Conservation (phyloP, 2,797 vertebrate species). For the Fringilla coelebs region DNA sequence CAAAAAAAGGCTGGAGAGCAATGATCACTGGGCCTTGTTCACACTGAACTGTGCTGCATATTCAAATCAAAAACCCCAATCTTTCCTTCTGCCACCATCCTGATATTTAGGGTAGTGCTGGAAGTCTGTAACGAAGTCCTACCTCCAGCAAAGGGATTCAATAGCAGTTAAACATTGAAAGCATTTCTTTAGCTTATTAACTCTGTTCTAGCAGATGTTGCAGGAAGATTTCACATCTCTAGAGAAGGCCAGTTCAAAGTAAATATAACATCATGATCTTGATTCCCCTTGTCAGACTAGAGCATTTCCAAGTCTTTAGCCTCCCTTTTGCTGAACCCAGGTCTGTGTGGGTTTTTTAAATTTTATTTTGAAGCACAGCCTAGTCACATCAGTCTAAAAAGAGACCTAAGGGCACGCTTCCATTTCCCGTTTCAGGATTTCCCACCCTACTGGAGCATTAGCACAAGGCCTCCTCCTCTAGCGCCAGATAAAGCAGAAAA, state of each 20-base stretch:
- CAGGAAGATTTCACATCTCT: background rate
- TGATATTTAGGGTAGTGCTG: background rate
- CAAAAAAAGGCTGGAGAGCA: background rate
- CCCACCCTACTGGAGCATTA: background rate
- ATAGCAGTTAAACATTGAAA: background rate
- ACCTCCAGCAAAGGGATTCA: background rate
- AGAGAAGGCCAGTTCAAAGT: background rate
- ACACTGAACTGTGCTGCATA: background rate
- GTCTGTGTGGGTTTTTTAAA: background rate
- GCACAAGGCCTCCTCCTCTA: background rate
- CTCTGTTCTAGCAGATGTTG: background rate
- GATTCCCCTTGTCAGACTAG: background rate
- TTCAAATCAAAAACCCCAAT: background rate
- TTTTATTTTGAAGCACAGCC: background rate
- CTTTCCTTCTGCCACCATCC: background rate
- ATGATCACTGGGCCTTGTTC: background rate
- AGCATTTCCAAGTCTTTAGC: background rate
- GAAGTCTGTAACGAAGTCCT: background rate
- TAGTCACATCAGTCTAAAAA: background rate
- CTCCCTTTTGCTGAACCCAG: background rate
- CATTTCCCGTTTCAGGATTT: slow-evolving; percentile 3
- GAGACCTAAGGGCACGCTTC: background rate
- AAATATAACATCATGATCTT: background rate
- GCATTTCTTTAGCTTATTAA: background rate
- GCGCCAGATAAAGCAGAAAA: background rate